These are phyloP conservation scores for Steatornis caripensis DNA, from an alignment of 2,113 vertebrate species.

Conservation along the genomic window DNA sequence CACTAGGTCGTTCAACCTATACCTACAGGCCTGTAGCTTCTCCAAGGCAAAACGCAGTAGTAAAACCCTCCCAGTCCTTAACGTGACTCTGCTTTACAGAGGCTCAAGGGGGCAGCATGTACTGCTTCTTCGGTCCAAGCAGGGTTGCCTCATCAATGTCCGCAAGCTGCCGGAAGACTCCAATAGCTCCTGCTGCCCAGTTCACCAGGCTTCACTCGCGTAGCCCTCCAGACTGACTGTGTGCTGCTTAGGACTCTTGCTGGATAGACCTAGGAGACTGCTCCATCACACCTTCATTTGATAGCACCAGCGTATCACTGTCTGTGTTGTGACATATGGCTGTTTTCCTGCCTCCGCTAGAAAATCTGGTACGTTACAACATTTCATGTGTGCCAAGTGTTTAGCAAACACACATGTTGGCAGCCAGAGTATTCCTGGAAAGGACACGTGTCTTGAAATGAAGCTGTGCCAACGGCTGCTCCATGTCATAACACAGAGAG, in stretches of 20 bases:
- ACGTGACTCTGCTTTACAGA: not conserved
- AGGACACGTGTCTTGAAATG: constrained; percentile 41
- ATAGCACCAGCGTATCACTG: not conserved
- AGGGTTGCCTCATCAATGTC: not conserved
- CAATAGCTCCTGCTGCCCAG: not conserved
- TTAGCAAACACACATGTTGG: constrained; percentile 54
- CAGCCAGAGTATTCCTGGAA: constrained; percentile 46
- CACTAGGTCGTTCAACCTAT: not conserved
- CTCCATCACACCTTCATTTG: not conserved
- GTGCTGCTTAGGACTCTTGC: not conserved
- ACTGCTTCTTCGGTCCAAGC: not conserved
- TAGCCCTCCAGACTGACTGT: not conserved
- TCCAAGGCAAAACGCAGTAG: not conserved
- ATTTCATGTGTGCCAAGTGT: constrained; percentile 31
- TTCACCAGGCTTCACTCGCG: not conserved
- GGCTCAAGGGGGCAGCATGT: accelerated
- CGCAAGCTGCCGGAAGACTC: not conserved
- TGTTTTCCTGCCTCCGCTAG: not conserved
- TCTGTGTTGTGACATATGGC: constrained; percentile 19
- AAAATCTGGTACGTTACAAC: constrained; percentile 30
- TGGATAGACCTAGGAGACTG: not conserved
- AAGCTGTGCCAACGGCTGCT: constrained; percentile 48
- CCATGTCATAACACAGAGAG: not conserved
- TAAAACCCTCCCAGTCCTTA: not conserved
- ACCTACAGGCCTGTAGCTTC: not conserved